Evolutionary conservation across 2,797 vertebrate species (phyloP).

Genomic region (Synanceia verrucosa): DNA sequence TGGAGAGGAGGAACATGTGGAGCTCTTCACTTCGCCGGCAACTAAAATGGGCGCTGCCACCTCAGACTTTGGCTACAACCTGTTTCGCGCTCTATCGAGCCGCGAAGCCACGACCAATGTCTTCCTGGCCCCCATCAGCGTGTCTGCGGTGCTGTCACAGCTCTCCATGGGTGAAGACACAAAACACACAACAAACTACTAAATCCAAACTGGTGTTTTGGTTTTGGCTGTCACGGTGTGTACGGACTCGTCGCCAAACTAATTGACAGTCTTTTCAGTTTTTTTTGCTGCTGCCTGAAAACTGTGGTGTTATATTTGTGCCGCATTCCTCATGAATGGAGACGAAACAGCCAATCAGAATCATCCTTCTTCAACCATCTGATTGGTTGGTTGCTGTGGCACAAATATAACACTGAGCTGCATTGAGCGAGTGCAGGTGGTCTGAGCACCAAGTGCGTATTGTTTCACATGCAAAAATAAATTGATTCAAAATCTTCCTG

Average conservation of each 20-base stretch:
- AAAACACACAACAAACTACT: slow-evolving; percentile 7
- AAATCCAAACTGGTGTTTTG: background rate
- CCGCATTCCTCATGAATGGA: too few species aligned
- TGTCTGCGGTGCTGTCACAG: background rate
- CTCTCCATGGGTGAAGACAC: slow-evolving; percentile 7
- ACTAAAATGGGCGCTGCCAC: slow-evolving; percentile 3
- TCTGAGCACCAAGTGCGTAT: too few species aligned
- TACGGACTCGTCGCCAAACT: background rate
- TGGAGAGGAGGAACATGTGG: background rate
- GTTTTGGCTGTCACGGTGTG: background rate
- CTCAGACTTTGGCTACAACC: slow-evolving; percentile 14
- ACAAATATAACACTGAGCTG: too few species aligned
- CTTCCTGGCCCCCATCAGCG: slow-evolving; percentile 6
- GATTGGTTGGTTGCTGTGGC: too few species aligned
- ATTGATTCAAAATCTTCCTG: too few species aligned
- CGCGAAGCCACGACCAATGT: background rate
- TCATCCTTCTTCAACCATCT: too few species aligned
- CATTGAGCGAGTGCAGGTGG: too few species aligned
- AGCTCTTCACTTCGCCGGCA: slow-evolving; percentile 1
- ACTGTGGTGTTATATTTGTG: too few species aligned
- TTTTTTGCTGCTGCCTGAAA: background rate
- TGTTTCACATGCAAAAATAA: too few species aligned
- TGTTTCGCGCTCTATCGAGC: slow-evolving; percentile 1
- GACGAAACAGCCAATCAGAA: too few species aligned
- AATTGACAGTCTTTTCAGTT: background rate